Evolutionary conservation across 2,888 invertebrate genomes (phyloP), one percentile per base, ranked within the genome.

Genomic region (Linnaemya tessellans): DNA sequence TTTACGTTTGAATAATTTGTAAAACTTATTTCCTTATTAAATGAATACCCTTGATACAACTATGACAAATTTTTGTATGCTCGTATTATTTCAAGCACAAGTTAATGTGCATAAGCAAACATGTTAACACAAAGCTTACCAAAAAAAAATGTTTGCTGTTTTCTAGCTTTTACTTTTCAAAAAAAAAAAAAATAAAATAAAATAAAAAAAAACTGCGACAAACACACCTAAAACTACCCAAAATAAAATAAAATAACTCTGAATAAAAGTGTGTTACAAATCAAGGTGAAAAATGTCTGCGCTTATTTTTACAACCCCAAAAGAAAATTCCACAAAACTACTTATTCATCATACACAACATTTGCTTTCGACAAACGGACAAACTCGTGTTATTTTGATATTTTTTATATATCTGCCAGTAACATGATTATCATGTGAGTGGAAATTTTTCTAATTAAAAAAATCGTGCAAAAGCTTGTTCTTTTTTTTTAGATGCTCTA

Each of bases 211-310:
- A 30, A 30, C 30, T 3, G 5, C 30, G 30, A 5, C 30, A n/a
- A 60, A 18, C n/a, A 60, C 4, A 56, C 13, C 1, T 30, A 25
- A 58, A 58, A 58, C 22, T 35, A 54, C 3, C 51, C 51, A 54
- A 68, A 68, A 68, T 13, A 51, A 18, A 11, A 38, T 5, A 15
- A 51, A 8, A 15, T n/a, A 68, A 9, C 38, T 41, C 8, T 20
- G 38, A 54, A 70, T 49, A 8, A 71, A 20, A 43, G 18, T 18
- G n/a, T 56, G 11, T 54, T n/a, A 70, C 25, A 43, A 9, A 51
- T 35, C 38, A 68, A 68, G 51, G 68, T 68, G 30, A 68, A 67
- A 46, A 15, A 30, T n/a, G 15, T 51, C 11, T 54, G 51, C 54
- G 20, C 7, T 35, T 18, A 67, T 51, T 67, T 67, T 30, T 54